These are phyloP conservation scores for Micrasema longulum DNA, from an alignment of 1,140 invertebrate genomes.

Conservation along the genomic window DNA sequence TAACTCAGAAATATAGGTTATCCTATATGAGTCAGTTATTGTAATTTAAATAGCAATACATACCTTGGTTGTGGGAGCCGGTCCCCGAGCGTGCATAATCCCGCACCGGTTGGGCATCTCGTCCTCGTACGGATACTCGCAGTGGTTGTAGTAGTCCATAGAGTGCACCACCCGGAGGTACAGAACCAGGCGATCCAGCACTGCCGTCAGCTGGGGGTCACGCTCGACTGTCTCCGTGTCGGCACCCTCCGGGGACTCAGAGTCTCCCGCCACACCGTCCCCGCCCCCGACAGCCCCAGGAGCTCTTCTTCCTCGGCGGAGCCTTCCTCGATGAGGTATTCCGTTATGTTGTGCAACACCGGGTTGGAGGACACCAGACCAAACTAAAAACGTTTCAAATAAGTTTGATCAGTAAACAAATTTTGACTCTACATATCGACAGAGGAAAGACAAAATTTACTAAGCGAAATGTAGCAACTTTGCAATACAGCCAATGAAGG, in stretches of 20 bases:
- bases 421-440: no score
- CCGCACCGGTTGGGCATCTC: conserved; percentile 99
- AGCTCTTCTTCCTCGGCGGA: conserved; percentile 98
- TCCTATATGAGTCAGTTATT: no score
- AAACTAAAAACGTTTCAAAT: conserved; percentile 68
- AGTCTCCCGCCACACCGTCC: conserved; percentile 68
- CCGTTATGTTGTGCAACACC: conserved; percentile 96
- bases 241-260: conserved; percentile 59
- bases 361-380: conserved; percentile 93
- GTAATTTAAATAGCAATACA: no score
- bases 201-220: conserved; percentile 82
- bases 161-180: conserved; percentile 98
- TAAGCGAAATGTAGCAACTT: no score
- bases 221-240: conserved; percentile 79
- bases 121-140: conserved; percentile 99
- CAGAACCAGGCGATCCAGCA: conserved; percentile 83
- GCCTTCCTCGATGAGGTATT: conserved; percentile 98
- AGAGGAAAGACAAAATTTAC: no score
- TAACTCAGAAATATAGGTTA: no score
- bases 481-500: no score
- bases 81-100: conserved; percentile 96
- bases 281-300: conserved; percentile 78
- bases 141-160: conserved; percentile 98
- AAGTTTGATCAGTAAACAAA: no score
- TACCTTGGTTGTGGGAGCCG: conserved; percentile 84